Conservation (phyloP, 1,140 invertebrate genomes). For the Panagrolaimus sp. region DNA sequence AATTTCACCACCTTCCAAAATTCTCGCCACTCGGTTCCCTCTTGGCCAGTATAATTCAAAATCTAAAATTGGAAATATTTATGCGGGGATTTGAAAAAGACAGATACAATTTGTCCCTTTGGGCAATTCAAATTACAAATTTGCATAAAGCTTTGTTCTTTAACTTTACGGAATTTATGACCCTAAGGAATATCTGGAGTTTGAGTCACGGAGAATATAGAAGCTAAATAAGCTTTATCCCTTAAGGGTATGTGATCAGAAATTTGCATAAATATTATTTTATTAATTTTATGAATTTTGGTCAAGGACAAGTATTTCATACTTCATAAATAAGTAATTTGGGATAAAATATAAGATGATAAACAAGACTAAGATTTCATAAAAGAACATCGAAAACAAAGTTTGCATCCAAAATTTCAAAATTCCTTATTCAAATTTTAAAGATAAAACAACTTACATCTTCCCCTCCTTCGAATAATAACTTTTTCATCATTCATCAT, state of each 20-base stretch:
- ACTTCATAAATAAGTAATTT: too few relatives aligned
- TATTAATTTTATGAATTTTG: too few relatives aligned
- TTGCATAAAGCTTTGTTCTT: neutral
- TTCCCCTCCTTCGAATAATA: constrained; percentile 53
- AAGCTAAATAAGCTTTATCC: too few relatives aligned
- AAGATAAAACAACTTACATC: constrained; percentile 44
- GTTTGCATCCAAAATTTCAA: neutral
- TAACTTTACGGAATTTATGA: too few relatives aligned
- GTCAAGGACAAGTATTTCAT: too few relatives aligned
- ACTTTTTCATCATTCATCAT: constrained; percentile 60
- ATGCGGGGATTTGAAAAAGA: neutral
- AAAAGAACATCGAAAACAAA: neutral
- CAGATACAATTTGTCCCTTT: too few relatives aligned
- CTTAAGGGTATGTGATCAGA: too few relatives aligned
- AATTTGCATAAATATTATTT: too few relatives aligned
- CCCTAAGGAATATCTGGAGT: too few relatives aligned
- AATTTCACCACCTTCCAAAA: constrained; percentile 58
- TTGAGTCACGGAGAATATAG: too few relatives aligned
- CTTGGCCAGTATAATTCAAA: constrained; percentile 59
- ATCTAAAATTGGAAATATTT: constrained; percentile 47
- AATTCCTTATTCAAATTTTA: neutral
- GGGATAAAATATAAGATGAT: too few relatives aligned
- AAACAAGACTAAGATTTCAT: too few relatives aligned
- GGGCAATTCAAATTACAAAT: neutral
- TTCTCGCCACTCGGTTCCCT: constrained; percentile 54